Evolutionary conservation across 2,888 invertebrate genomes (phyloP).

Genomic region (Diplazon laetatorius): DNA sequence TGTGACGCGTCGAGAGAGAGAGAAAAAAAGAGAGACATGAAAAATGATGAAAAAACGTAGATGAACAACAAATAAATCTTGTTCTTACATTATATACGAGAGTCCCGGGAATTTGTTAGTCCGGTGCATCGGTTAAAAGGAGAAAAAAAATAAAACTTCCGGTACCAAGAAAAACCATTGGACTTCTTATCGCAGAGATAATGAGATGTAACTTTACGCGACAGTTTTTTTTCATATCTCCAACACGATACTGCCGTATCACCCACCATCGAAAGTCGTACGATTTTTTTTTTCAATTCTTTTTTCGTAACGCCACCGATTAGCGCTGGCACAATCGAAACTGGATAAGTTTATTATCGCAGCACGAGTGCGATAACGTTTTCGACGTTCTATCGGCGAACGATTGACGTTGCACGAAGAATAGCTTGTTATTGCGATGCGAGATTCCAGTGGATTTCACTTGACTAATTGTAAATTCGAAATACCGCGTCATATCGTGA

Average conservation of each 20-base stretch:
- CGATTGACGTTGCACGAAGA: slow-evolving; percentile 17
- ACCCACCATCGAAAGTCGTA: slow-evolving; percentile 3
- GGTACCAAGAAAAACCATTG: slow-evolving; percentile 25
- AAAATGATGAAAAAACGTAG: too few species aligned
- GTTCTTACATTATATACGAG: not conserved
- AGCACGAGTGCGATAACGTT: not conserved
- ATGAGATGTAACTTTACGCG: slow-evolving; percentile 11
- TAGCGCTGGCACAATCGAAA: too few species aligned
- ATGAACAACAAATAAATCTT: not conserved
- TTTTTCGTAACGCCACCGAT: too few species aligned
- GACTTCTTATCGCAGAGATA: slow-evolving; percentile 11
- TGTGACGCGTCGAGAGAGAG: slow-evolving; percentile 14
- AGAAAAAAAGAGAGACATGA: not conserved
- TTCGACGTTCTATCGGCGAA: not conserved
- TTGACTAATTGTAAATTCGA: not conserved
- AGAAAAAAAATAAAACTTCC: slow-evolving; percentile 34
- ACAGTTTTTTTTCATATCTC: not conserved
- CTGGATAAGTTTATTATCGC: slow-evolving; percentile 39
- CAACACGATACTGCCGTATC: not conserved
- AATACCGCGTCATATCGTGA: not conserved
- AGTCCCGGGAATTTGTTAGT: slow-evolving; percentile 22
- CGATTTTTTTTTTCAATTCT: not conserved
- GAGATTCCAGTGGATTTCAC: not conserved
- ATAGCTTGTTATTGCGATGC: not conserved
- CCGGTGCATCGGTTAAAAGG: not conserved